These are phyloP conservation scores for Kryphioiulus occultus DNA, from an alignment of 2,888 invertebrate genomes.

Conservation along the genomic window DNA sequence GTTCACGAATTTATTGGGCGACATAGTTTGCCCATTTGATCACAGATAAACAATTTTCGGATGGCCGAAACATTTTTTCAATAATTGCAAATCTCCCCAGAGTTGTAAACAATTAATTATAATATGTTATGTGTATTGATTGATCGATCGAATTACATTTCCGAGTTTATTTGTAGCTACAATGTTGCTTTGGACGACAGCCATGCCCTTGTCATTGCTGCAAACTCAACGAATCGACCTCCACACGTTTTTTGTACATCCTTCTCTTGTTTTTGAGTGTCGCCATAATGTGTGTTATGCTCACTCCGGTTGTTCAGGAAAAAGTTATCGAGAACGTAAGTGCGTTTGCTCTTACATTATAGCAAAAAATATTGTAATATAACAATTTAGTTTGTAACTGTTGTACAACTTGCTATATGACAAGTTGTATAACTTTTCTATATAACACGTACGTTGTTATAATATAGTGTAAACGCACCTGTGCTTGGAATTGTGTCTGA, in stretches of 20 bases:
- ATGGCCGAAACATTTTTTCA: no score
- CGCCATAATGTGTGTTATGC: slow-evolving; percentile 62
- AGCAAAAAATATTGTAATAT: no score
- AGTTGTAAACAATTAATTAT: no score
- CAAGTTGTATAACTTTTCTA: no score
- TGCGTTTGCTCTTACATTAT: neutral
- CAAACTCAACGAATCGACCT: slow-evolving; percentile 62
- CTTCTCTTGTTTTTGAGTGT: slow-evolving; percentile 61
- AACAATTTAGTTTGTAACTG: no score
- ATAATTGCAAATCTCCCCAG: no score
- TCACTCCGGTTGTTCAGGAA: slow-evolving; percentile 60
- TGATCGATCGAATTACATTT: neutral
- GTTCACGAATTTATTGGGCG: no score
- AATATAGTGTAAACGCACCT: no score
- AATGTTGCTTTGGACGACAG: slow-evolving; percentile 63
- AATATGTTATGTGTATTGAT: neutral
- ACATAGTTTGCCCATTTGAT: no score
- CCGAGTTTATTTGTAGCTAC: slow-evolving; percentile 57
- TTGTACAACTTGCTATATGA: no score
- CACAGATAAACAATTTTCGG: no score
- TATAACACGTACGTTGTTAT: no score
- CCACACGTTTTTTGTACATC: slow-evolving; percentile 63
- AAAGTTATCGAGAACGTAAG: slow-evolving; percentile 57
- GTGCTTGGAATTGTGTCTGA: neutral
- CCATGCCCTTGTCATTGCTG: slow-evolving; percentile 63